phyloP scores from a whole-genome alignment of 2,888 invertebrate species.

The Nesidiocoris tenuis region DNA sequence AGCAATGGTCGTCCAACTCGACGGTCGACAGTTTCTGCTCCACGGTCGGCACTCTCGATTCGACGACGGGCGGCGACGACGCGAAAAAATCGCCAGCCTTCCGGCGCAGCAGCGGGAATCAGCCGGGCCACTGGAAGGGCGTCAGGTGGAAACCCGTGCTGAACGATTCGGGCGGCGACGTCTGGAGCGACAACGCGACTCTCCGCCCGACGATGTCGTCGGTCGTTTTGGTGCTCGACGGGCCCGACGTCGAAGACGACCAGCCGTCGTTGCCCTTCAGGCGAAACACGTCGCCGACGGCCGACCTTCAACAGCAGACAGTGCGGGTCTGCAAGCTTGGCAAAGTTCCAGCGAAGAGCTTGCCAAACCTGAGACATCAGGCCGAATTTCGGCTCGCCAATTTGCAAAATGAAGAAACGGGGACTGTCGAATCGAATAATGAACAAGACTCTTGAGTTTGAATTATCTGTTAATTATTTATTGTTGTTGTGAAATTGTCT shows the following conservation, averaged over 20 bases:
- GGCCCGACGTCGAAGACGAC: neutral
- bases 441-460: no score
- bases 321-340: neutral
- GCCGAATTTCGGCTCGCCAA: no score
- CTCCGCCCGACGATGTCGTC: constrained; percentile 17
- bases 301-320: neutral
- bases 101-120: constrained; percentile 52
- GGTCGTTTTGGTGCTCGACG: neutral
- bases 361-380: constrained; percentile 37
- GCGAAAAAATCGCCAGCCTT: neutral
- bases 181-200: constrained; percentile 44
- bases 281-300: constrained; percentile 22
- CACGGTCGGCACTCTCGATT: constrained; percentile 41
- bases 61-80: constrained; percentile 2
- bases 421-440: no score
- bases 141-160: constrained; percentile 54
- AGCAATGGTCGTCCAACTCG: constrained; percentile 49
- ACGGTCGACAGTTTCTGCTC: constrained; percentile 51
- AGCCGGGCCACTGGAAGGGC: constrained; percentile 52
- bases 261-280: constrained; percentile 4
- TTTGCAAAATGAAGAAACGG: no score
- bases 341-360: constrained; percentile 24
- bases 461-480: no score
- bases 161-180: constrained; percentile 45
- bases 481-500: no score